Conservation (phyloP, 1,140 invertebrate genomes). For the Fopius arisanus region DNA sequence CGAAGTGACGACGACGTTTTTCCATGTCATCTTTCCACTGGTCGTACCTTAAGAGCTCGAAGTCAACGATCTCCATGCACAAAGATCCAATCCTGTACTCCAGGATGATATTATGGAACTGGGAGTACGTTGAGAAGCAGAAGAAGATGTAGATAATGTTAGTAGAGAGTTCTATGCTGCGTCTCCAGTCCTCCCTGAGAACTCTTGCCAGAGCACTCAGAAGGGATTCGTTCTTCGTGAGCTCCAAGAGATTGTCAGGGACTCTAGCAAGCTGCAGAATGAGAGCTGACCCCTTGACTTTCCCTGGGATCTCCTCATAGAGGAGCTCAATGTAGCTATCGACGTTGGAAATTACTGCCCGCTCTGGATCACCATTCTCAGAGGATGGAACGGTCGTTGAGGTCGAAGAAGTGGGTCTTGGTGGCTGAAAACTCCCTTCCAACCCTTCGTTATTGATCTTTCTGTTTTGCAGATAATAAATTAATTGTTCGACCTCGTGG, state of each 20-base stretch:
- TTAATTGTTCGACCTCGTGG: constrained; percentile 88
- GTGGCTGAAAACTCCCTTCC: constrained; percentile 41
- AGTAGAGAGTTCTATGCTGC: constrained; percentile 93
- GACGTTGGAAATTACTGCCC: constrained; percentile 81
- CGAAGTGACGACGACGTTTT: constrained; percentile 62
- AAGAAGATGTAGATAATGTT: constrained; percentile 98
- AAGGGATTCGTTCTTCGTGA: constrained; percentile 94
- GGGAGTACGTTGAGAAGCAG: constrained; percentile 95
- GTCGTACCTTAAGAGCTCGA: constrained; percentile 91
- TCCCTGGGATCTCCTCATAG: constrained; percentile 94
- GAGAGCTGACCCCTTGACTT: constrained; percentile 90
- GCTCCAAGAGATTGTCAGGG: constrained; percentile 92
- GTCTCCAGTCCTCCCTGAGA: constrained; percentile 95
- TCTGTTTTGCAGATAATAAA: constrained; percentile 89
- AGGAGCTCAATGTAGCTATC: constrained; percentile 95
- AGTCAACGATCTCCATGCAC: constrained; percentile 95
- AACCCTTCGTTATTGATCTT: constrained; percentile 65
- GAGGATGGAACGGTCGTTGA: constrained; percentile 52
- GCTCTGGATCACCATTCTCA: constrained; percentile 56
- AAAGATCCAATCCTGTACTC: constrained; percentile 94
- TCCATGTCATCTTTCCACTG: constrained; percentile 93
- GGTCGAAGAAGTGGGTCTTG: constrained; percentile 56
- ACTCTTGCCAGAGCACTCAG: constrained; percentile 94
- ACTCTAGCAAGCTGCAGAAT: constrained; percentile 91
- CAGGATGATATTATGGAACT: constrained; percentile 92